phyloP scores from a whole-genome alignment of 2,113 vertebrate species.

The Anseranas semipalmata region DNA sequence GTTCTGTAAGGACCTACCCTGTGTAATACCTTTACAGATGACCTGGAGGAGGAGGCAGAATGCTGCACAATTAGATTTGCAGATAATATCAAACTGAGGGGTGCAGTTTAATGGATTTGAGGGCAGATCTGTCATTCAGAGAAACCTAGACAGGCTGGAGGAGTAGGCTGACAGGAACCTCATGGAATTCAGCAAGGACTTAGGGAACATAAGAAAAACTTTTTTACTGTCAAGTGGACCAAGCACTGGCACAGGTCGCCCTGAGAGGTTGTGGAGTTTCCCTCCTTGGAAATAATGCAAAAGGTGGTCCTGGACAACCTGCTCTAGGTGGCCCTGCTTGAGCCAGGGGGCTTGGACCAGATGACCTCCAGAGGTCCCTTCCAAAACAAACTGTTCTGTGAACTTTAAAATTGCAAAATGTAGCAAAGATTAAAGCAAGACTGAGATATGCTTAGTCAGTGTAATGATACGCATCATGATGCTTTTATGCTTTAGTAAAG shows the following conservation, averaged over 20 bases:
- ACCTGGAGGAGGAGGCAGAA: not conserved
- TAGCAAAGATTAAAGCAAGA: constrained; percentile 19
- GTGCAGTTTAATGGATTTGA: not conserved
- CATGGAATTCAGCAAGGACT: not conserved
- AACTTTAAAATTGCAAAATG: not conserved
- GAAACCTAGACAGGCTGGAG: not conserved
- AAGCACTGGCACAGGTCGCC: not conserved
- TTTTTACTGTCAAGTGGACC: not conserved
- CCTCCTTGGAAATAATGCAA: not conserved
- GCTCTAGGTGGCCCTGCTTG: not conserved
- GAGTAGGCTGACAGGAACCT: not conserved
- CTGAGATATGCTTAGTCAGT: not conserved
- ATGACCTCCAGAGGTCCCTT: not conserved
- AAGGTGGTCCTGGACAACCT: not conserved
- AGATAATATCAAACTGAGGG: not conserved
- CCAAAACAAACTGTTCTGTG: not conserved
- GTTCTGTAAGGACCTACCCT: not conserved
- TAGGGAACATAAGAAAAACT: not conserved
- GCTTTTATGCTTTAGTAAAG: not conserved
- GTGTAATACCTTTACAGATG: not conserved
- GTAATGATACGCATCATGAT: not conserved
- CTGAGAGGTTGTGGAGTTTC: not conserved
- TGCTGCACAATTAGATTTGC: not conserved
- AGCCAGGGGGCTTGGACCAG: not conserved
- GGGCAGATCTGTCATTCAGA: not conserved